Conservation (phyloP, 2,113 vertebrate species). For the Leptocoma aspasia region DNA sequence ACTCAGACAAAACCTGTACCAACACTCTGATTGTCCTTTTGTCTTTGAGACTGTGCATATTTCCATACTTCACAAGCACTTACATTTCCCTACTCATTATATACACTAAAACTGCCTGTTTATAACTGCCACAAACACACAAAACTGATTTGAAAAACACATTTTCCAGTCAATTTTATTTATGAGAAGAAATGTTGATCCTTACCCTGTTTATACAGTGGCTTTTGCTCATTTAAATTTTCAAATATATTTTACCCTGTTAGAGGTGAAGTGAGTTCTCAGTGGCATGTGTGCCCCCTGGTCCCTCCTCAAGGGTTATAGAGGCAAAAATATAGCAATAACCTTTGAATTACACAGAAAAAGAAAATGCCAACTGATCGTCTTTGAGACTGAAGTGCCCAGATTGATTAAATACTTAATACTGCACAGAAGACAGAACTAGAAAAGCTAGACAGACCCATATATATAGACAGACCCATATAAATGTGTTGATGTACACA, state of each 20-base stretch:
- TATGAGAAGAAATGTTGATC: not conserved
- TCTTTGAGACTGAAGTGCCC: not conserved
- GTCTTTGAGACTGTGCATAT: not conserved
- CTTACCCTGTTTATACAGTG: not conserved
- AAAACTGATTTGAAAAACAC: not conserved
- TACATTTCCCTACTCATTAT: not conserved
- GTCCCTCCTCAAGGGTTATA: not conserved
- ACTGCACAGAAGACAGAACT: not conserved
- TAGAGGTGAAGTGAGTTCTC: not conserved
- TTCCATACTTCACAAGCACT: not conserved
- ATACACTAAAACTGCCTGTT: not conserved
- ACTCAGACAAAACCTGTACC: not conserved
- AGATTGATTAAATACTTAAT: not conserved
- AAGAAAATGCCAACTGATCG: not conserved
- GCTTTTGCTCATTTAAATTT: not conserved
- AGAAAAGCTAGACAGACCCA: not conserved
- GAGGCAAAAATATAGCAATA: not conserved
- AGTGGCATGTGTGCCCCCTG: not conserved
- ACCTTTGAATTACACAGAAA: not conserved
- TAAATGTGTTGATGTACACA: not conserved
- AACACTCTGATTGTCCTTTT: not conserved
- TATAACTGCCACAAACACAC: not conserved
- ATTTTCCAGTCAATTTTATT: constrained; percentile 8
- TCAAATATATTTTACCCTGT: not conserved
- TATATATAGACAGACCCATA: not conserved